Conservation (phyloP, 2,113 vertebrate genomes). For the Taurulus bubalis region DNA sequence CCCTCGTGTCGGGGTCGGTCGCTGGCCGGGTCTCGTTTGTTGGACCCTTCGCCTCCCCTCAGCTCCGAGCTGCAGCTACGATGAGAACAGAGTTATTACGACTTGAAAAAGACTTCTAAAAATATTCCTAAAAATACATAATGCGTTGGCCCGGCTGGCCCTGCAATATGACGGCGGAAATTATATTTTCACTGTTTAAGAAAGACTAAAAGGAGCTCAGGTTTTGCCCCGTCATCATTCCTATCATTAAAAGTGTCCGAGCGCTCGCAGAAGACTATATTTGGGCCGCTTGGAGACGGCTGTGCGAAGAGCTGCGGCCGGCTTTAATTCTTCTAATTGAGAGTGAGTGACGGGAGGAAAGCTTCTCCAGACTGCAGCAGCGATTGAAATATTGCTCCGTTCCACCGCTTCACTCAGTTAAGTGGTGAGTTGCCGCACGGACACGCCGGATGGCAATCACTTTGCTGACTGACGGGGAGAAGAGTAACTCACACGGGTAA, state of each 20-base stretch:
- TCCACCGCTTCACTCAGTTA: slow-evolving; percentile 71
- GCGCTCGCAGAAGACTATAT: background rate
- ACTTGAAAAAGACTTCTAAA: no score
- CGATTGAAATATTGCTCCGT: slow-evolving; percentile 69
- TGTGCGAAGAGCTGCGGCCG: no score
- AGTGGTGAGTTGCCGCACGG: slow-evolving; percentile 59
- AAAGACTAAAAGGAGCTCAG: no score
- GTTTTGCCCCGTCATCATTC: background rate
- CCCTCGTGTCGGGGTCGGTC: no score
- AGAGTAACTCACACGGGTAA: slow-evolving; percentile 50
- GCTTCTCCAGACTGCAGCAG: slow-evolving; percentile 36
- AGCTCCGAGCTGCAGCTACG: no score
- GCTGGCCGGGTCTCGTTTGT: no score
- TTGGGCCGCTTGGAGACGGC: background rate
- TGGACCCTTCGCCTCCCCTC: no score
- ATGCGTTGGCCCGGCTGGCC: no score
- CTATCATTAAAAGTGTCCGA: background rate
- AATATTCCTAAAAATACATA: no score
- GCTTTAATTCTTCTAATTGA: slow-evolving; percentile 61
- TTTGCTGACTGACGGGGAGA: slow-evolving; percentile 58
- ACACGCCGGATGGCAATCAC: slow-evolving; percentile 67
- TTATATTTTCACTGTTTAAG: no score
- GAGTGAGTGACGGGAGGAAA: slow-evolving; percentile 47
- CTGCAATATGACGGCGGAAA: no score
- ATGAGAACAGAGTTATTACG: no score